Evolutionary conservation across 2,113 vertebrate genomes (phyloP), one percentile per base, ranked within the genome.

Genomic region (Leuciscus idus): DNA sequence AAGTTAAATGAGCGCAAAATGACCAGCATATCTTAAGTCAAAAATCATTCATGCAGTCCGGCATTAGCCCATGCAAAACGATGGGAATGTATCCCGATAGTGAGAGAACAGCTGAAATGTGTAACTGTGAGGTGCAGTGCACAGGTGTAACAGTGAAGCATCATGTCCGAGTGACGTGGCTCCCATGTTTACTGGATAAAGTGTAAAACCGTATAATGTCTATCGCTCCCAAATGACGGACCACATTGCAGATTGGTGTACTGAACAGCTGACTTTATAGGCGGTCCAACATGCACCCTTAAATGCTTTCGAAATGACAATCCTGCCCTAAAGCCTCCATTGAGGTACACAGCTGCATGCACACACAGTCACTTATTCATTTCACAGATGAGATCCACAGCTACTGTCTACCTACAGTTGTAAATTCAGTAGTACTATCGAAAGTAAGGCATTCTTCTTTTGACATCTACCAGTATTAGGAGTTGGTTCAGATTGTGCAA

Each of bases 361-460:
- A 92, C 90, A 80, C 64, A 61, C 79, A 81, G 61, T 75, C 92
- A 81, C 72, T 90, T 90, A 85, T 89, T 89, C 91, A 87, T 79
- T 79, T 90, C 39, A 76, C 73, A 76, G 73, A 76, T 76, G 73
- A 76, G 73, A 50, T 55, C 46, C 87, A 82, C 81, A 70, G 62
- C 62, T 92, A 92, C 91, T 88, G 80, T 88, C 90, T 84, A 91
- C 90, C 90, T 91, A 92, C 92, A 92, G 30, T 59, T 91, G 93
- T 93, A 93, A 95, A 94, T 94, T 96, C 94, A 94, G 96, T 94
- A 96, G 96, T 95, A 94, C 90, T 93, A 88, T 86, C 91, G 92
- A 93, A 98, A 97, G 96, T 97, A 96, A 90, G 88, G 87, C 92
- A 94, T 91, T 91, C 90, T 92, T 91, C 90, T 96, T 95, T 93